phyloP scores from a whole-genome alignment of 2,797 vertebrate species.

The Sardinella longiceps region DNA sequence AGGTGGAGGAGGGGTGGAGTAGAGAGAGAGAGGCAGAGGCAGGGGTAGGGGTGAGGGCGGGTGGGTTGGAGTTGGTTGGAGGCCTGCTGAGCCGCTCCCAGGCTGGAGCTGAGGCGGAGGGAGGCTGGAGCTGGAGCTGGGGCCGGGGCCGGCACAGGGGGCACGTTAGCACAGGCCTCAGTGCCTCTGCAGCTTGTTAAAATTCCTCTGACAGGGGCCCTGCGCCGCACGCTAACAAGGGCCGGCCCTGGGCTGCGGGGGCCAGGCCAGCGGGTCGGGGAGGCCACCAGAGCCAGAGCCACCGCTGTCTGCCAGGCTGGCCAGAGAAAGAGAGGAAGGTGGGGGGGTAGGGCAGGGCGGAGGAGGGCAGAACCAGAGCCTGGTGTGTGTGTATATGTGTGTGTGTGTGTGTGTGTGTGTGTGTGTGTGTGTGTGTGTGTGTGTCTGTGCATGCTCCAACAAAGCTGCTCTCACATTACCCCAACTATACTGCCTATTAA shows the following conservation, averaged over 20 bases:
- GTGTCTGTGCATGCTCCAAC: background rate
- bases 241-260: slow-evolving; percentile 59
- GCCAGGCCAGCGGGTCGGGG: slow-evolving; percentile 41
- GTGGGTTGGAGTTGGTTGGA: background rate
- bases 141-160: slow-evolving; percentile 51
- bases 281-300: slow-evolving; percentile 55
- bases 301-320: slow-evolving; percentile 40
- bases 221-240: slow-evolving; percentile 66
- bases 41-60: background rate
- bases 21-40: background rate
- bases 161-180: slow-evolving; percentile 65
- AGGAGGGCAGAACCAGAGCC: background rate
- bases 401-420: slow-evolving; percentile 9
- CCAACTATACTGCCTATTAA: background rate
- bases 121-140: background rate
- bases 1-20: background rate
- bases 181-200: slow-evolving; percentile 72
- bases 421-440: slow-evolving; percentile 10
- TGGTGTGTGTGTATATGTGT: slow-evolving; percentile 9
- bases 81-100: background rate
- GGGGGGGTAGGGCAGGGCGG: slow-evolving; percentile 38
- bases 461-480: background rate
- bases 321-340: background rate
- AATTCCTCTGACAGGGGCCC: slow-evolving; percentile 68
- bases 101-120: background rate